Evolutionary conservation across 2,113 vertebrate species (phyloP).

Genomic region (Rhombomys opimus): DNA sequence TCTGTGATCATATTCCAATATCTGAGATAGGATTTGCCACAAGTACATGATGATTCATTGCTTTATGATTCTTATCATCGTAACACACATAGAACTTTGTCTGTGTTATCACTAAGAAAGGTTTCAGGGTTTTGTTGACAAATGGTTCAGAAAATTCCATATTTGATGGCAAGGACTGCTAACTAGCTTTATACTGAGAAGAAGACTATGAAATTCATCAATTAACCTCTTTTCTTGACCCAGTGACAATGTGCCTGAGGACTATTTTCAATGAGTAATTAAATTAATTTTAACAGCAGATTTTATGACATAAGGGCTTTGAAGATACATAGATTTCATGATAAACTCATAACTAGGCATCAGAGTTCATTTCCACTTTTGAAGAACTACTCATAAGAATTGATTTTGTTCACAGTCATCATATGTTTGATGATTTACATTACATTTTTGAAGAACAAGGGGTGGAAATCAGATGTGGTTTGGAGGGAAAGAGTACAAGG

Average conservation of each 20-base stretch:
- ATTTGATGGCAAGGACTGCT: background rate
- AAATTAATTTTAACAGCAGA: slow-evolving; percentile 38
- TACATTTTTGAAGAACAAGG: background rate
- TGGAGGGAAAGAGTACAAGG: background rate
- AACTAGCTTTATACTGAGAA: background rate
- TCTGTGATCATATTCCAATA: background rate
- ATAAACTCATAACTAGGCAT: background rate
- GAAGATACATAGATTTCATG: background rate
- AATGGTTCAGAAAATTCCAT: background rate
- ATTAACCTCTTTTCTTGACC: background rate
- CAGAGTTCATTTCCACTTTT: background rate
- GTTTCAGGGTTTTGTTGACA: background rate
- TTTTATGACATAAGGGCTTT: background rate
- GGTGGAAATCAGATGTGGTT: background rate
- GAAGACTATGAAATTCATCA: background rate
- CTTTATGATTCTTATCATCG: background rate
- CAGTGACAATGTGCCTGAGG: background rate
- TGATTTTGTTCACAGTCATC: background rate
- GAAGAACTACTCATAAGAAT: background rate
- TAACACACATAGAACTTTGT: background rate
- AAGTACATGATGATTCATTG: background rate
- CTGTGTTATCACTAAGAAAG: background rate
- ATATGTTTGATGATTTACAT: background rate
- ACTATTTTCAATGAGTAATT: background rate
- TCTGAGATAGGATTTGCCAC: background rate